These are phyloP conservation scores for Rhabdophis nuchalis DNA, from an alignment of 2,797 vertebrate genomes.

Conservation along the genomic window DNA sequence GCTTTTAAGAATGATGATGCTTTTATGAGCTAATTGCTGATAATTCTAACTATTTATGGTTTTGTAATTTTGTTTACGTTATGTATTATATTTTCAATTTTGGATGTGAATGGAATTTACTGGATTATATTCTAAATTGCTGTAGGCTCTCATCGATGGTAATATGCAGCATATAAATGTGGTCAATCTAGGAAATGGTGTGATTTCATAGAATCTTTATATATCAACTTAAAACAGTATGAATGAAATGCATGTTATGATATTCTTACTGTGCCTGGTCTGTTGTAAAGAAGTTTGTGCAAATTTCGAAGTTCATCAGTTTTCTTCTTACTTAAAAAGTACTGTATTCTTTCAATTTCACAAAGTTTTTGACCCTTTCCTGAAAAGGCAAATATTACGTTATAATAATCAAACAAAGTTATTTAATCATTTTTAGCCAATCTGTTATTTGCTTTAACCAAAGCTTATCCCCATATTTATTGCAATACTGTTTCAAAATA, in stretches of 20 bases:
- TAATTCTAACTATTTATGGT: background rate
- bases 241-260: background rate
- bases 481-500: background rate
- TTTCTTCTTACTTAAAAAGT: slow-evolving; percentile 89
- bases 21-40: background rate
- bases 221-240: background rate
- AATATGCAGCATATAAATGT: background rate
- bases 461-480: background rate
- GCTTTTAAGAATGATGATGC: background rate
- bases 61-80: background rate
- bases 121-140: background rate
- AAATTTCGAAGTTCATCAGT: slow-evolving; percentile 87
- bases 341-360: slow-evolving; percentile 88
- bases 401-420: background rate
- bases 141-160: background rate
- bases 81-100: background rate
- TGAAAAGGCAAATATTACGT: slow-evolving; percentile 51
- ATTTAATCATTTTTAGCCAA: background rate
- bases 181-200: background rate
- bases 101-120: background rate
- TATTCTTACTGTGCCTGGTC: slow-evolving; percentile 86
- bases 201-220: background rate
- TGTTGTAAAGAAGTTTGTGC: slow-evolving; percentile 89
- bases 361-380: slow-evolving; percentile 90
- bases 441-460: background rate